These are phyloP conservation scores for Chionodraco myersi DNA, from an alignment of 2,113 vertebrate species.

Conservation along the genomic window DNA sequence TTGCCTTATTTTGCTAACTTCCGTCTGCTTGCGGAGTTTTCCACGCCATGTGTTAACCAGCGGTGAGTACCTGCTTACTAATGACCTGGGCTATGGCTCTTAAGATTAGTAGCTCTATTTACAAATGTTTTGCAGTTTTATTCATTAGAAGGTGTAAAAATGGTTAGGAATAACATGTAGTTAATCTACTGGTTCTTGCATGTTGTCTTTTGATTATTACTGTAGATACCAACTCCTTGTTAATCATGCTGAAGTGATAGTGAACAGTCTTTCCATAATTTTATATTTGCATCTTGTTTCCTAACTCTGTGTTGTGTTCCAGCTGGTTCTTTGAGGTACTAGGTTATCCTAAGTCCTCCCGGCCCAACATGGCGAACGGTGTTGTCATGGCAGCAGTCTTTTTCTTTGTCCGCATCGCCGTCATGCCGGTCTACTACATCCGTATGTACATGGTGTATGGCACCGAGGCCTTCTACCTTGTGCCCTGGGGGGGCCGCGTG, in stretches of 20 bases:
- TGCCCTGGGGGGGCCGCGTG: constrained; percentile 87
- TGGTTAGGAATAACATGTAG: no score
- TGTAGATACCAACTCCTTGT: background rate
- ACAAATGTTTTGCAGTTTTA: background rate
- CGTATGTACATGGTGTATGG: constrained; percentile 88
- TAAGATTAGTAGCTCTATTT: background rate
- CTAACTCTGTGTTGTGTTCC: constrained; percentile 79
- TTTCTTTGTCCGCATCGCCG: constrained; percentile 92
- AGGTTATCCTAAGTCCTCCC: constrained; percentile 92
- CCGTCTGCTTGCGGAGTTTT: constrained; percentile 96
- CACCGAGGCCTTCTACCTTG: constrained; percentile 89
- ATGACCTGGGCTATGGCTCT: constrained; percentile 6
- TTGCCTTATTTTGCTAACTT: constrained; percentile 96
- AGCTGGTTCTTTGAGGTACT: constrained; percentile 99
- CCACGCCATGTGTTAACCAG: constrained; percentile 99
- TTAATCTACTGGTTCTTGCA: background rate
- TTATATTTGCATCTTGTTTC: background rate
- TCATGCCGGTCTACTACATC: constrained; percentile 92
- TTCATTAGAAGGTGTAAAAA: background rate
- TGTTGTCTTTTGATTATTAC: background rate
- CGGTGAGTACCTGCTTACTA: constrained; percentile 86
- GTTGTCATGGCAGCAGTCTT: constrained; percentile 94
- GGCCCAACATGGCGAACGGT: constrained; percentile 93
- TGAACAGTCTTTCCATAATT: background rate
- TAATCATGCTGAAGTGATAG: background rate